Conservation (phyloP, 1,140 invertebrate genomes). For the Periplaneta americana region DNA sequence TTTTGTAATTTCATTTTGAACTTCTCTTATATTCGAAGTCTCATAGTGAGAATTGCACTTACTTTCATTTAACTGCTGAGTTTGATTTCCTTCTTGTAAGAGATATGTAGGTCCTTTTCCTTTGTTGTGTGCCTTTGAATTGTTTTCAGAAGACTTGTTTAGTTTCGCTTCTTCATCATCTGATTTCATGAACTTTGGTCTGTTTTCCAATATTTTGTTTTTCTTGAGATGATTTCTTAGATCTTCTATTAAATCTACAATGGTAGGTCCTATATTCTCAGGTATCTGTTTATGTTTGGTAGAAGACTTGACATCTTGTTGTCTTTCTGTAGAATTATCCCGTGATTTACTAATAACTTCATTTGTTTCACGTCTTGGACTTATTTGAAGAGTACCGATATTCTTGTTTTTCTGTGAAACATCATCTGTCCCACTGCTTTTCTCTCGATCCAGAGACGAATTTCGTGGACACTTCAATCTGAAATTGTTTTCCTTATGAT, state of each 20-base stretch:
- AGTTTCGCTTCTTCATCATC: neutral
- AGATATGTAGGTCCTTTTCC: neutral
- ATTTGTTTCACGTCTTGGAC: too few relatives aligned
- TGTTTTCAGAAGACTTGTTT: neutral
- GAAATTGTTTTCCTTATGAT: neutral
- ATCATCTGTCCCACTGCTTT: neutral
- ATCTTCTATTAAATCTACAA: slow-evolving; percentile 48
- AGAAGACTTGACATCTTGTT: neutral
- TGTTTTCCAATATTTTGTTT: neutral
- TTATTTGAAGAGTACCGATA: too few relatives aligned
- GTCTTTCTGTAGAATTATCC: neutral
- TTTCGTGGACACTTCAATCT: neutral
- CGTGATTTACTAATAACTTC: too few relatives aligned
- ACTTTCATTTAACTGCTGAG: neutral
- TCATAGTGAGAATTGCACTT: neutral
- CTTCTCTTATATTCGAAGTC: neutral
- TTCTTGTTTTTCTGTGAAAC: too few relatives aligned
- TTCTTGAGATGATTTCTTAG: slow-evolving; percentile 20
- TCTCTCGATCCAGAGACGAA: neutral
- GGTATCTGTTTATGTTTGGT: neutral
- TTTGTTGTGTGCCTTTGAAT: neutral
- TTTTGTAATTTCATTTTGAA: neutral
- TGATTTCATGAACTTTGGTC: neutral
- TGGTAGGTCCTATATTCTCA: slow-evolving; percentile 41
- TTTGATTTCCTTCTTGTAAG: neutral